Base-by-base conservation (phyloP, 1,140 invertebrate species). In the Drosophila simulans region DNA sequence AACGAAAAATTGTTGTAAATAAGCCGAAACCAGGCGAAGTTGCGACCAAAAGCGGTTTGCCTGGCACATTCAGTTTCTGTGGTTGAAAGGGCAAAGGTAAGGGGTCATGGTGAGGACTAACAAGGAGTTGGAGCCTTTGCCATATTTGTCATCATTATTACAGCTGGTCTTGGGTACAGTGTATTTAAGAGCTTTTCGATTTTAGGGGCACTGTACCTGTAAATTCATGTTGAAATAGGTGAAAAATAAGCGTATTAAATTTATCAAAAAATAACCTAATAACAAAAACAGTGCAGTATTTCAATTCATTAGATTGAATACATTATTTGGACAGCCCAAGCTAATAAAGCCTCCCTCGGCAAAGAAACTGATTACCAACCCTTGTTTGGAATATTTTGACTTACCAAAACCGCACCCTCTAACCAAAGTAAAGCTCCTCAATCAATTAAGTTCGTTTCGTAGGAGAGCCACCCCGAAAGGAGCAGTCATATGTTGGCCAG, bases 1-100 rank as follows among this genome's bases (percentile, higher is more conserved):
- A 80, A 77, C 59, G 75, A 71, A 60, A 62, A 79, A 83, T 88
- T 65, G 66, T 64, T 79, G 75, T 83, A 88, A 86, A 86, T 88
- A 86, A 88, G 71, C 79, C 62, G 58, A 68, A 49, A 59, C 49
- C 80, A 58, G 49, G 40, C 56, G 76, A 85, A 71, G 68, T 71
- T 82, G 55, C 66, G 55, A 74, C 74, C 78, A 53, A 71, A 88
- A 54, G 66, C 62, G 58, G 75, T 89, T 83, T 83, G 75, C 49
- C 27, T 17, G 34, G 25, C 42, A 53, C 68, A 65, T 64, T 62
- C 43, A 77, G 20, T 48, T 58, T 77, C 20, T 77, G 74, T 48
- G 74, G 74, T 77, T 10, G 2, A 31, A 8, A 76, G 31, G n/a
- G 7, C 7, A 42, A 31, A 52, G 40, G 12, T 20, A 12, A 27